Evolutionary conservation across 2,888 invertebrate species (phyloP).

Genomic region (Ormyrus nitidulus): DNA sequence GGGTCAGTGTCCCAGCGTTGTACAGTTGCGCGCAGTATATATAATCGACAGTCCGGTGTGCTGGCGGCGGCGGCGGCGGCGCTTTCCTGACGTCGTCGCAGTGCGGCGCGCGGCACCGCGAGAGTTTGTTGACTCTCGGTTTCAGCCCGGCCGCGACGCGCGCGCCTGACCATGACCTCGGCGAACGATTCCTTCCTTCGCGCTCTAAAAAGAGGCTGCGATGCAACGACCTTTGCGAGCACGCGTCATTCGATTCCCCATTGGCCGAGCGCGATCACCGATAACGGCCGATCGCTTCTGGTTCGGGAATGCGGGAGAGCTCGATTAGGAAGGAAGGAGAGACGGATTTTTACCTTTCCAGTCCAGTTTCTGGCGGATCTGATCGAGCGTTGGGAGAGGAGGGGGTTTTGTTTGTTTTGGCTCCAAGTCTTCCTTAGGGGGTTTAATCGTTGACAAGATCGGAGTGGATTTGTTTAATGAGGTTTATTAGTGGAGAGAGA

Average conservation of each 20-base stretch:
- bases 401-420: no score
- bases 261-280: background rate
- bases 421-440: no score
- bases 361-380: no score
- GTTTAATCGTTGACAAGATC: no score
- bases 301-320: no score
- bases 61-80: background rate
- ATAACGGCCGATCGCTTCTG: background rate
- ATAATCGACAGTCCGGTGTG: slow-evolving; percentile 21
- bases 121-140: slow-evolving; percentile 75
- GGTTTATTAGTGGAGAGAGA: no score
- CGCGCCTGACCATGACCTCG: slow-evolving; percentile 73
- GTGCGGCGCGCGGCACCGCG: background rate
- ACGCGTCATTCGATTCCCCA: background rate
- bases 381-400: no score
- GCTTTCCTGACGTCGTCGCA: slow-evolving; percentile 50
- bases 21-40: background rate
- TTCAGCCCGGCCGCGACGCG: slow-evolving; percentile 63
- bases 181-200: slow-evolving; percentile 8
- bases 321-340: no score
- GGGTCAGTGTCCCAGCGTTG: slow-evolving; percentile 16
- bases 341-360: no score
- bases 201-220: background rate
- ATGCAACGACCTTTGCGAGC: background rate
- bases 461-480: no score